Evolutionary conservation across 2,888 invertebrate genomes (phyloP), one percentile per base, ranked within the genome.

Genomic region (Rhabditophanes sp.): DNA sequence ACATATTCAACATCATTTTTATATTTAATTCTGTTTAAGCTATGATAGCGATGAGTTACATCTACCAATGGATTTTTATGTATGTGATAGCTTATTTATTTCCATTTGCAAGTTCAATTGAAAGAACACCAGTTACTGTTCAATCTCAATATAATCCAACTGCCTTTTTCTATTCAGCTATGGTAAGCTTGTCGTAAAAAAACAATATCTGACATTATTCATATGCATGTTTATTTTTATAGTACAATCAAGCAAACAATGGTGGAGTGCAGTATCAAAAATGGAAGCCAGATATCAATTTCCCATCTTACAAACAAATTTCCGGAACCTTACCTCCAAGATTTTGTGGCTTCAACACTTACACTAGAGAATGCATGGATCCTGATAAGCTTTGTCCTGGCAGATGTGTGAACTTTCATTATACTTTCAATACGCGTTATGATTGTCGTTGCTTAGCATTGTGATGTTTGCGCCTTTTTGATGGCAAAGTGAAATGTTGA

Each of bases 371-470:
- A 25, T 37, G 37, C 14, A 37, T 37, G 37, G 37, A 37, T 17
- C 37, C 37, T 4, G 28, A 37, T 18, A 31, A 31, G 12, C 14
- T 34, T 19, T 37, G 39, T 18, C 35, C 38, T n/a, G 35, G 38
- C 17, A 38, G 39, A 29, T 55, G 55, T 26, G 50, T 55, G 48
- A 55, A 55, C 35, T 55, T 55, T 38, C 52, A 47, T 21, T 55
- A 55, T 35, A 52, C 48, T 14, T 52, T 46, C 41, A 55, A 55
- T 37, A 41, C 44, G 3, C 33, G 51, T 7, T 55, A 55, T 35
- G 55, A 55, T 25, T 55, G 55, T 34, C 33, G n/a, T n/a, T n/a
- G n/a, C n/a, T n/a, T n/a, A n/a, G n/a, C n/a, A n/a, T n/a, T n/a
- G n/a, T n/a, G n/a, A n/a, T n/a, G n/a, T n/a, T n/a, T n/a, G n/a